phyloP scores from a whole-genome alignment of 1,140 invertebrate species.

The Adoxophyes honmai region DNA sequence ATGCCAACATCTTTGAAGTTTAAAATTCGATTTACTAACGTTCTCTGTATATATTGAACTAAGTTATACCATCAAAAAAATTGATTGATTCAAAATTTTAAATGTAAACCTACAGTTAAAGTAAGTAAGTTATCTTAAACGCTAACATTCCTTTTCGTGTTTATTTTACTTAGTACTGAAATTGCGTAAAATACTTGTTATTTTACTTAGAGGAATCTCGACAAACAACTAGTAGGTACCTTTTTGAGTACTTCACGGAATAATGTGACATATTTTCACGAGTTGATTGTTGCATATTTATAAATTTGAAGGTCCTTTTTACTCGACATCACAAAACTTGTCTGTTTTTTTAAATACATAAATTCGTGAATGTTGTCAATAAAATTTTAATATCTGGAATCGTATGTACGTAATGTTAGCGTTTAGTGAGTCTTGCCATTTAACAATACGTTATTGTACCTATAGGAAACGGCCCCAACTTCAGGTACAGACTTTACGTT shows the following conservation, averaged over 20 bases:
- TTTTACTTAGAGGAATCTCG: conserved; percentile 19
- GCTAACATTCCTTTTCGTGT: conserved; percentile 69
- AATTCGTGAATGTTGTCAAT: conserved; percentile 1
- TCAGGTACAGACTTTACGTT: conserved; percentile 16
- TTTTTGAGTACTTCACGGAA: too few relatives aligned
- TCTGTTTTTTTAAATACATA: background rate
- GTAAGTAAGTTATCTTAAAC: conserved; percentile 63
- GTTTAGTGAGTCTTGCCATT: conserved; percentile 73
- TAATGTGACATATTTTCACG: too few relatives aligned
- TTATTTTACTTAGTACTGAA: background rate
- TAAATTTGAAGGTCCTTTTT: too few relatives aligned
- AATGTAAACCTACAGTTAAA: conserved; percentile 43
- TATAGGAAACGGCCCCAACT: conserved; percentile 42
- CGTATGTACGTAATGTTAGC: conserved; percentile 56
- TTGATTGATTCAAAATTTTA: conserved; percentile 47
- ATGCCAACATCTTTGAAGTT: conserved; percentile 69
- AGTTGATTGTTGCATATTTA: too few relatives aligned
- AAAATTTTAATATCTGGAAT: conserved; percentile 5
- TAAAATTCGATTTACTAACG: conserved; percentile 52
- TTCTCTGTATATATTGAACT: conserved; percentile 62
- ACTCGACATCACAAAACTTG: background rate
- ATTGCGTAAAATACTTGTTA: conserved; percentile 7
- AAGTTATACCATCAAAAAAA: conserved; percentile 41
- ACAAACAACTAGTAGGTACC: background rate
- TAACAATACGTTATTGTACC: conserved; percentile 54